Percentiles rank a stretch among this genome's conserved stretches.
These are phyloP conservation scores for Crotalus horridus DNA, from an alignment of 2,113 vertebrate genomes.

Conservation along the genomic window DNA sequence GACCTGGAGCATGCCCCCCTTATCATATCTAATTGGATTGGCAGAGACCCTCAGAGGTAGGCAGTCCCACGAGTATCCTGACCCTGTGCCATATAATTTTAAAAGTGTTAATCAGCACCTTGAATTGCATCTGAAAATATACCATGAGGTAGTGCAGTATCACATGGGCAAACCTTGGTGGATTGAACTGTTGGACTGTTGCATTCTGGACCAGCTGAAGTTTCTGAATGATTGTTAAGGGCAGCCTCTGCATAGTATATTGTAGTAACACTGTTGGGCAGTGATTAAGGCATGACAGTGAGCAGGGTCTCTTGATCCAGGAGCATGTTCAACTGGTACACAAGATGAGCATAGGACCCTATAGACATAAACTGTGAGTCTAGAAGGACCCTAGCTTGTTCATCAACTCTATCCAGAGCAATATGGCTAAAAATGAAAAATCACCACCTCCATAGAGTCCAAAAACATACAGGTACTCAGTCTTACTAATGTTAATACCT, in stretches of 20 bases:
- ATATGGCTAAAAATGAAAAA: background rate
- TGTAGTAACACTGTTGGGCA: background rate
- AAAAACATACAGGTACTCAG: background rate
- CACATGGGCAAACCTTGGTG: background rate
- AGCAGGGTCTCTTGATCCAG: background rate
- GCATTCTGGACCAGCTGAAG: background rate
- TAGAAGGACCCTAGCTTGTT: background rate
- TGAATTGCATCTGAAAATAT: background rate
- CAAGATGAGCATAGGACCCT: background rate
- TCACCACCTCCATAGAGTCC: background rate
- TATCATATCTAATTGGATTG: background rate
- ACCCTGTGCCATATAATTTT: background rate
- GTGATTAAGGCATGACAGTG: background rate
- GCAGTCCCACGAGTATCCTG: background rate
- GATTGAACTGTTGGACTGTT: background rate
- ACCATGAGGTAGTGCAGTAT: background rate
- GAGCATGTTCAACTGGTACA: background rate
- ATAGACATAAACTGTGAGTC: background rate
- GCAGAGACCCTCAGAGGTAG: background rate
- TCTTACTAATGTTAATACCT: background rate
- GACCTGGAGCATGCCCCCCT: background rate
- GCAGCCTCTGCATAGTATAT: background rate
- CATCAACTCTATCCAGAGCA: background rate
- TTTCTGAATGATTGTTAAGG: background rate
- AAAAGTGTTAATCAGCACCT: background rate